Percentiles rank a stretch among this genome's conserved stretches.
These are phyloP conservation scores for Tenthredo amoena DNA, from an alignment of 2,888 invertebrate species.

Conservation along the genomic window DNA sequence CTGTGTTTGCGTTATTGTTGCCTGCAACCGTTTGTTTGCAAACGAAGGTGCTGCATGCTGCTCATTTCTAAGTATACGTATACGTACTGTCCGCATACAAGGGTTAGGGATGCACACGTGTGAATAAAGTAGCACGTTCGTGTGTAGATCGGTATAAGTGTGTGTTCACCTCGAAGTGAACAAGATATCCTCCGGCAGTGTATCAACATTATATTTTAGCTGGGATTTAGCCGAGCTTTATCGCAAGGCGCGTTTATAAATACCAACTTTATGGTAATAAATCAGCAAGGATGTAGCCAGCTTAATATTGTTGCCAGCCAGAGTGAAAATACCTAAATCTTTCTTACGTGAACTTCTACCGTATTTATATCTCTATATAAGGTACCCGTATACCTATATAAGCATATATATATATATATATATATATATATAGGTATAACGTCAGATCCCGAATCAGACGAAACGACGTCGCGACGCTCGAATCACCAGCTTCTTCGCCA, in stretches of 20 bases:
- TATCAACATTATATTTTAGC: slow-evolving; percentile 56
- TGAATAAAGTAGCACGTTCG: neutral
- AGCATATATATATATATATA: neutral
- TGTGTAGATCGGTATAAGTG: slow-evolving; percentile 12
- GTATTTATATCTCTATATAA: slow-evolving; percentile 32
- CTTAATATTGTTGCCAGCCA: slow-evolving; percentile 56
- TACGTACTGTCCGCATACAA: neutral
- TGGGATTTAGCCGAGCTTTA: slow-evolving; percentile 56
- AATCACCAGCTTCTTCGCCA: neutral
- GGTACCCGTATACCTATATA: neutral
- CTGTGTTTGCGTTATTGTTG: slow-evolving; percentile 14
- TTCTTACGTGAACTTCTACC: slow-evolving; percentile 52
- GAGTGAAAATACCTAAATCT: slow-evolving; percentile 56
- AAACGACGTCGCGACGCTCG: neutral
- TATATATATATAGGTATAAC: neutral
- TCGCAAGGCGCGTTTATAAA: slow-evolving; percentile 56
- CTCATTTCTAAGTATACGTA: slow-evolving; percentile 5
- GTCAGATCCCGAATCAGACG: neutral
- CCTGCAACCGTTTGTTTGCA: slow-evolving; percentile 22
- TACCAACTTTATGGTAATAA: slow-evolving; percentile 56
- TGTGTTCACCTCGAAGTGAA: slow-evolving; percentile 51
- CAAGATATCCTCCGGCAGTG: slow-evolving; percentile 55
- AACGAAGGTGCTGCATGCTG: slow-evolving; percentile 21
- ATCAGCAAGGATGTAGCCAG: slow-evolving; percentile 55
- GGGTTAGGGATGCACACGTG: neutral